phyloP scores from a whole-genome alignment of 2,113 vertebrate genomes.

The Centrocercus urophasianus region DNA sequence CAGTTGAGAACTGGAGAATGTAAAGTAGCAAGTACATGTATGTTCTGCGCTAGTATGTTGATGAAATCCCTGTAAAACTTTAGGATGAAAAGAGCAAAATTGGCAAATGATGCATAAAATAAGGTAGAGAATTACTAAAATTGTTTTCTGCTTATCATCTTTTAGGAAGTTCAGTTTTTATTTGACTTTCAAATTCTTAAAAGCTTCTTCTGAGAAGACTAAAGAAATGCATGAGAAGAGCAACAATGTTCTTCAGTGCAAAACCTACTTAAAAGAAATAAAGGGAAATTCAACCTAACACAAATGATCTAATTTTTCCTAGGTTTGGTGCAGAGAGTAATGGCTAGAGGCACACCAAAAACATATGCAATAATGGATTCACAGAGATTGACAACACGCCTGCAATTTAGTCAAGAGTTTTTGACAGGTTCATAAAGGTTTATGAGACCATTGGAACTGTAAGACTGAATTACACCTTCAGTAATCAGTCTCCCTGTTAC shows the following conservation, averaged over 20 bases:
- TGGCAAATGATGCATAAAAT: background rate
- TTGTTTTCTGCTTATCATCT: background rate
- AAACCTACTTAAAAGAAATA: background rate
- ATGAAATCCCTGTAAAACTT: background rate
- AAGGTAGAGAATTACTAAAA: background rate
- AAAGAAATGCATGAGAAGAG: background rate
- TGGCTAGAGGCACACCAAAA: background rate
- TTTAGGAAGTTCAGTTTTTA: background rate
- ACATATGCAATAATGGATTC: background rate
- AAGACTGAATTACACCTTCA: slow-evolving; percentile 13
- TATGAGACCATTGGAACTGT: slow-evolving; percentile 22
- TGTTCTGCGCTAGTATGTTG: background rate
- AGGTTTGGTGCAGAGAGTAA: background rate
- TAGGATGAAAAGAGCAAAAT: background rate
- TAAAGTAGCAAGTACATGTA: background rate
- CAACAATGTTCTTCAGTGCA: background rate
- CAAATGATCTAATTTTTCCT: background rate
- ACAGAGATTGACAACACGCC: background rate
- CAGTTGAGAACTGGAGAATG: background rate
- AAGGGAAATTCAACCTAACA: background rate
- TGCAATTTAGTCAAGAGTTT: slow-evolving; percentile 26
- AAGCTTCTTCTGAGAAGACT: background rate
- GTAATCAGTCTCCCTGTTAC: background rate
- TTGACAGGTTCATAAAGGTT: slow-evolving; percentile 12
- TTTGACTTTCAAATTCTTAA: background rate